Conservation (phyloP, 2,113 vertebrate species). For the Thamnophis sirtalis region DNA sequence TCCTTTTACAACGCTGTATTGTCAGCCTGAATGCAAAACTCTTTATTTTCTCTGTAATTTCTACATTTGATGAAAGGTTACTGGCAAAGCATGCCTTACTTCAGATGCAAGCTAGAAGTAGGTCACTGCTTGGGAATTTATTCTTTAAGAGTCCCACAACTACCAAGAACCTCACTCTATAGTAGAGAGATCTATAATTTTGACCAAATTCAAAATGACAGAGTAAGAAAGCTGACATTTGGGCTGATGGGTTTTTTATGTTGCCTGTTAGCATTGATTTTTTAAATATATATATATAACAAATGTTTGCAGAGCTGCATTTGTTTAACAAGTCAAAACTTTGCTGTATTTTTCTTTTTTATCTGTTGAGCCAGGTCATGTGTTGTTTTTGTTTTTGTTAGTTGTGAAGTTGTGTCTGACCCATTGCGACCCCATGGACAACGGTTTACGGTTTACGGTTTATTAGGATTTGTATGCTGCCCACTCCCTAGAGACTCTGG, state of each 20-base stretch:
- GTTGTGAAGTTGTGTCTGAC: too few species aligned
- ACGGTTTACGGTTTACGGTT: too few species aligned
- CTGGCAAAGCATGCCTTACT: background rate
- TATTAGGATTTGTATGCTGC: too few species aligned
- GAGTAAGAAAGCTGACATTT: background rate
- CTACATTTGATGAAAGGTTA: conserved; percentile 15
- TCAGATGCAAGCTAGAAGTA: background rate
- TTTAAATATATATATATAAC: background rate
- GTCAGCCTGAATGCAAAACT: background rate
- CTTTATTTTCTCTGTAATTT: conserved; percentile 2
- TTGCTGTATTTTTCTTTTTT: background rate
- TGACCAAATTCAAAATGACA: background rate
- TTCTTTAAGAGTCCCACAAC: background rate
- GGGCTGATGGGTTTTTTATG: background rate
- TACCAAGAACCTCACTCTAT: background rate
- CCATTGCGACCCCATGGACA: too few species aligned
- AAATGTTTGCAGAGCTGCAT: background rate
- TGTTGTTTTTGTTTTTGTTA: too few species aligned
- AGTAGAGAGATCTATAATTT: conserved; percentile 5
- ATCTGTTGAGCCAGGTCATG: background rate
- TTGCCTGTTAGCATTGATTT: background rate
- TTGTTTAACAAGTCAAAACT: background rate
- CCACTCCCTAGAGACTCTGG: too few species aligned
- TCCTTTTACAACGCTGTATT: background rate
- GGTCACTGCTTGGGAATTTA: background rate